Conservation (phyloP, 1,140 invertebrate genomes). For the Drusus annulatus region DNA sequence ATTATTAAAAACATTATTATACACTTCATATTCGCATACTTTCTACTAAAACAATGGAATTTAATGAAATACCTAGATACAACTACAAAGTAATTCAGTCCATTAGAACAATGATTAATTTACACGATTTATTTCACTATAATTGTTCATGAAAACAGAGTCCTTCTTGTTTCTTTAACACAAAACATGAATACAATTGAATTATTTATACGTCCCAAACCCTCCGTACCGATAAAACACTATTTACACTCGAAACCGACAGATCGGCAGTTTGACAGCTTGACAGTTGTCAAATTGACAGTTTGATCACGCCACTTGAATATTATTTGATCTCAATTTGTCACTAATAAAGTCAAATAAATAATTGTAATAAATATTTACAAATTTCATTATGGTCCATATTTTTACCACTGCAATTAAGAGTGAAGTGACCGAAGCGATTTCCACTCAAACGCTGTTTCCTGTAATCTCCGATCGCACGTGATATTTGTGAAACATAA, state of each 20-base stretch:
- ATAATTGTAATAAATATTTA: constrained; percentile 42
- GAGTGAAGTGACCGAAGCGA: too few species aligned
- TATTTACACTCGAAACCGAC: constrained; percentile 43
- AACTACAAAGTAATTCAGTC: constrained; percentile 43
- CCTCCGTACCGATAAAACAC: constrained; percentile 9
- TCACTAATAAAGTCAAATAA: constrained; percentile 44
- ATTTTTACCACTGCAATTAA: constrained; percentile 17
- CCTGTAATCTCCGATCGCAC: too few species aligned
- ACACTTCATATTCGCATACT: constrained; percentile 10
- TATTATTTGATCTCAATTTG: constrained; percentile 21
- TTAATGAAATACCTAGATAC: constrained; percentile 37
- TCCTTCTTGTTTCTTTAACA: constrained; percentile 21
- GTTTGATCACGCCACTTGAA: constrained; percentile 33
- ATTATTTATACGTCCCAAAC: constrained; percentile 5
- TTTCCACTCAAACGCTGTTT: too few species aligned
- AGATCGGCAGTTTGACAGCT: too few species aligned
- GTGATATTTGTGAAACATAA: too few species aligned
- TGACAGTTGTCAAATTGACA: constrained; percentile 4
- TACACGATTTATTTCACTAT: constrained; percentile 41
- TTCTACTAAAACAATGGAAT: constrained; percentile 37
- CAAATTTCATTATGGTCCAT: constrained; percentile 45
- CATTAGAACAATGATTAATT: constrained; percentile 35
- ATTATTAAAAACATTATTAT: background rate
- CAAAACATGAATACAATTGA: constrained; percentile 23
- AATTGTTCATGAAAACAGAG: constrained; percentile 27